Percentiles rank a stretch among this genome's conserved stretches.
phyloP scores from a whole-genome alignment of 2,797 vertebrate genomes.

The Hippoglossus hippoglossus region DNA sequence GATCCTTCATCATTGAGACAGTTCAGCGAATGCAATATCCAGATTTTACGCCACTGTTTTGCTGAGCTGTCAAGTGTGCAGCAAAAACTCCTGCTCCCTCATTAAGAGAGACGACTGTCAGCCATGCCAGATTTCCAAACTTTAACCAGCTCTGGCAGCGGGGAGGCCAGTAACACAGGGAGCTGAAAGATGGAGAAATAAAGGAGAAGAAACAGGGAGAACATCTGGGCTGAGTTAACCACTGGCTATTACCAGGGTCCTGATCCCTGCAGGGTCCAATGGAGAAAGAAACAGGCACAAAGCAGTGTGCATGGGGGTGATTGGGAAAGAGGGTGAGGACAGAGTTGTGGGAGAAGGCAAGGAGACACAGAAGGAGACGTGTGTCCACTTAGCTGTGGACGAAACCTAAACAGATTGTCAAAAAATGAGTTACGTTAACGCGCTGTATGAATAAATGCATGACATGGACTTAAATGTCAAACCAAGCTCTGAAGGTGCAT shows the following conservation, averaged over 20 bases:
- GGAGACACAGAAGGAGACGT: slow-evolving; percentile 2
- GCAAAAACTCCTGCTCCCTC: slow-evolving; percentile 49
- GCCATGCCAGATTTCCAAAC: slow-evolving; percentile 41
- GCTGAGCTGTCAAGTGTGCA: slow-evolving; percentile 33
- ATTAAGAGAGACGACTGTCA: slow-evolving; percentile 60
- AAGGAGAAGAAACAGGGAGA: slow-evolving; percentile 6
- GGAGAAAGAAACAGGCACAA: slow-evolving; percentile 36
- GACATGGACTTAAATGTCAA: neutral
- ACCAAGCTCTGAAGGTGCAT: slow-evolving; percentile 1
- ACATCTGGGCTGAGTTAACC: slow-evolving; percentile 75
- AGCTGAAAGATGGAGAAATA: slow-evolving; percentile 54
- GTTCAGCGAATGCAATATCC: slow-evolving; percentile 38
- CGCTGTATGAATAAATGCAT: neutral
- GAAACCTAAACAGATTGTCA: slow-evolving; percentile 22
- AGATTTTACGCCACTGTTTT: slow-evolving; percentile 54
- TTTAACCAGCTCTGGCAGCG: slow-evolving; percentile 57
- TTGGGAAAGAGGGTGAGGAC: slow-evolving; percentile 13
- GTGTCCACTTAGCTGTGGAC: neutral
- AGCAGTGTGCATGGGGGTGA: slow-evolving; percentile 12
- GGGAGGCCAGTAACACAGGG: slow-evolving; percentile 50
- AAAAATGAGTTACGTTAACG: slow-evolving; percentile 1
- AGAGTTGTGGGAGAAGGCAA: slow-evolving; percentile 30
- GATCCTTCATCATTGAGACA: slow-evolving; percentile 37
- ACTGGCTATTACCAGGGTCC: slow-evolving; percentile 62
- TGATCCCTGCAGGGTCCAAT: slow-evolving; percentile 52